These are phyloP conservation scores for Podotricha telesiphe DNA, from an alignment of 2,888 invertebrate species.

Conservation along the genomic window DNA sequence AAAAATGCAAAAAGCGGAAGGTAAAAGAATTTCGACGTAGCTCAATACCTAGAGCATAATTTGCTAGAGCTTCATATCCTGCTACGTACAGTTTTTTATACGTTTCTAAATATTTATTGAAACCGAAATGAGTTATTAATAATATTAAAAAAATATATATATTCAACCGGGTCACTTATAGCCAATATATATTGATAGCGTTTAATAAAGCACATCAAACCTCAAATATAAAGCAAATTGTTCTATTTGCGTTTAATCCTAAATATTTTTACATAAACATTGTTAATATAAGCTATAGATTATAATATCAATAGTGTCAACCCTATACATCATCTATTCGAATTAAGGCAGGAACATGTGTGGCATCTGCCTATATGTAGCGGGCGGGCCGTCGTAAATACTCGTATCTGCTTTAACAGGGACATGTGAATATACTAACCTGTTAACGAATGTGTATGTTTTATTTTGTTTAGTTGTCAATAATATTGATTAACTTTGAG, in stretches of 20 bases:
- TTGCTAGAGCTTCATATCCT: too few relatives aligned
- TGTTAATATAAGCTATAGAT: not conserved
- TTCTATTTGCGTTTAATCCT: not conserved
- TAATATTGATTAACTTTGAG: not conserved
- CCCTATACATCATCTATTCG: slow-evolving; percentile 78
- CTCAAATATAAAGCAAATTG: too few relatives aligned
- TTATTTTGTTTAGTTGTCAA: slow-evolving; percentile 49
- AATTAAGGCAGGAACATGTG: slow-evolving; percentile 81
- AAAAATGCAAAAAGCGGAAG: too few relatives aligned
- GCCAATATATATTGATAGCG: too few relatives aligned
- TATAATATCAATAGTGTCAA: slow-evolving; percentile 42
- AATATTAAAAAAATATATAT: too few relatives aligned
- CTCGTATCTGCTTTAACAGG: slow-evolving; percentile 74
- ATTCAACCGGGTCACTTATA: too few relatives aligned
- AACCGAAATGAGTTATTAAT: too few relatives aligned
- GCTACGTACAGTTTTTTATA: too few relatives aligned
- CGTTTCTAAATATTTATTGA: too few relatives aligned
- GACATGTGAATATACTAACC: slow-evolving; percentile 58
- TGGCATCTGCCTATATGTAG: slow-evolving; percentile 80
- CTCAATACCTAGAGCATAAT: too few relatives aligned
- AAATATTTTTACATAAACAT: not conserved
- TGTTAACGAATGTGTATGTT: slow-evolving; percentile 51
- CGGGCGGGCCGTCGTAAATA: slow-evolving; percentile 70
- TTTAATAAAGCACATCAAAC: too few relatives aligned
- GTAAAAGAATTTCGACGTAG: too few relatives aligned